Evolutionary conservation across 2,113 vertebrate genomes (phyloP), one percentile per base, ranked within the genome.

Genomic region (Odobenus rosmarus): DNA sequence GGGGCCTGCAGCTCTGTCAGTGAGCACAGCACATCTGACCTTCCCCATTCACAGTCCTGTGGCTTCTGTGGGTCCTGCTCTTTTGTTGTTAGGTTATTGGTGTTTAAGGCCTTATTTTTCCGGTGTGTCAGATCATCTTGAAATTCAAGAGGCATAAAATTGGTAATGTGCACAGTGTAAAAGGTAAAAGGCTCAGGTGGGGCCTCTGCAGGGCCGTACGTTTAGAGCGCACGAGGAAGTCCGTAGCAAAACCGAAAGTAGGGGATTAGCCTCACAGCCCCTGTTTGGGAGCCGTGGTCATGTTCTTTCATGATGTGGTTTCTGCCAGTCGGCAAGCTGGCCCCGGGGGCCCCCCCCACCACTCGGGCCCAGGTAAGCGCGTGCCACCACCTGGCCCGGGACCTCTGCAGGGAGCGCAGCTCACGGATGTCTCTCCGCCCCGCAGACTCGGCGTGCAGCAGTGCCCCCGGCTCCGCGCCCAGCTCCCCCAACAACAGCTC

Each of bases 401-500:
- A 3, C 49, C 49, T 2, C 57, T 18, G 19, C 13, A 3, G 7
- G 0, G 4, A 15, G 33, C 8, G 11, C 3, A 39, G 61, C 80
- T 92, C 55, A 91, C 12, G 0, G 1, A 1, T 42, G 23, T 77
- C 14, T 95, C 82, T 84, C 61, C 1, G 1, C 21, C 86, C 97
- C 84, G 6, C 97, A 99, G 99, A 99, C 95, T 99, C 99, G 1
- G 99, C 99, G 5, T 99, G 99, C 98, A 99, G 99, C 99, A 99
- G 99, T 4, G 99, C 99, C 90, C 99, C 99, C 4, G 99, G 99
- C 87, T 99, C 99, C 4, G 99, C 99, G 15, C 99, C 99, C 97
- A 99, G 99, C 97, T 99, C 99, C 31, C 99, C 99, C 64, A 99
- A 99, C 99, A 99, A 99, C 99, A 99, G 99, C 99, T 99, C 99